These are phyloP conservation scores for Synodontis membranacea DNA, from an alignment of 2,113 vertebrate genomes.

Conservation along the genomic window DNA sequence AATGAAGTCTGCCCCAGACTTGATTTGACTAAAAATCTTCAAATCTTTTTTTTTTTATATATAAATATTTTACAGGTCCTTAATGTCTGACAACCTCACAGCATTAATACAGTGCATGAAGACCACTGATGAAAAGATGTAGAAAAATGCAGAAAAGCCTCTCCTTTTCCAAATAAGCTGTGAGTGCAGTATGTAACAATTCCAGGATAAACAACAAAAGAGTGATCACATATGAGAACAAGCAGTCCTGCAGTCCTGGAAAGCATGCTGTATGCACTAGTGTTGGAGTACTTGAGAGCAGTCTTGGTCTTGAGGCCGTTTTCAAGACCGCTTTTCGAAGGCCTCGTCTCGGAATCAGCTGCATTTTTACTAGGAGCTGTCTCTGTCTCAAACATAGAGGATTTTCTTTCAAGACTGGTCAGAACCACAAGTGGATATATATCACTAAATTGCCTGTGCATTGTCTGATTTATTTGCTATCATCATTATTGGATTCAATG, in stretches of 20 bases:
- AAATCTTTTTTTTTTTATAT: not conserved
- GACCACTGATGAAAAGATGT: not conserved
- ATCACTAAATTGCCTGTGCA: no score
- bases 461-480: no score
- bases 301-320: no score
- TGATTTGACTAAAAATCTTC: not conserved
- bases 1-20: not conserved
- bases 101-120: not conserved
- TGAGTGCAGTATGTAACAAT: not conserved
- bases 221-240: not conserved
- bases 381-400: no score
- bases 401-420: no score
- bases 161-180: not conserved
- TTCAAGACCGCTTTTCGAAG: no score
- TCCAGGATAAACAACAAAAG: not conserved
- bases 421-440: no score
- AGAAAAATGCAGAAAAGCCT: not conserved
- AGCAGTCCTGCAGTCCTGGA: not conserved
- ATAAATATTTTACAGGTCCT: not conserved
- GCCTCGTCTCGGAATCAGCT: no score
- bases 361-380: no score
- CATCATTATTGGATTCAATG: no score
- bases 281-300: not conserved
- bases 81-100: not conserved
- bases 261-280: not conserved